A percentile compares a stretch with the other conserved stretches of the same genome.
Evolutionary conservation across 2,888 invertebrate genomes (phyloP).

Genomic region (Troilus luridus): DNA sequence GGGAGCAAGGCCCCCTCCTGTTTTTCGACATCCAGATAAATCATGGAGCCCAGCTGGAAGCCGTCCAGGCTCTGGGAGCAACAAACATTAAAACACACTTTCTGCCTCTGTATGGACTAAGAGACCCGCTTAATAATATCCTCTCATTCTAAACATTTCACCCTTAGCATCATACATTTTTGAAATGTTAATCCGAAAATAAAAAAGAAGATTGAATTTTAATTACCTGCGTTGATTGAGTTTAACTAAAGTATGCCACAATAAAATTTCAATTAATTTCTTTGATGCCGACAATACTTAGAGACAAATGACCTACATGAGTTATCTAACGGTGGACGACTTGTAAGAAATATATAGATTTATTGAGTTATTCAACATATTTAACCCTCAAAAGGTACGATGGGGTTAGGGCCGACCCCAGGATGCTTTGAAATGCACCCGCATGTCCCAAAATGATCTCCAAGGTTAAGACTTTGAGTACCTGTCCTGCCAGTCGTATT

Average conservation of each 20-base stretch:
- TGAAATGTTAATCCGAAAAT: not conserved
- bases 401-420: too few species aligned
- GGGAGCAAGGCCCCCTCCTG: not conserved
- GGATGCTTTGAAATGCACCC: too few species aligned
- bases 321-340: too few species aligned
- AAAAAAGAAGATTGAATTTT: not conserved
- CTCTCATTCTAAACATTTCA: not conserved
- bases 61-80: not conserved
- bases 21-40: constrained; percentile 38
- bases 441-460: too few species aligned
- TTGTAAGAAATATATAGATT: too few species aligned
- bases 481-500: too few species aligned
- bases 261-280: not conserved
- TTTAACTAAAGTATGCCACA: not conserved
- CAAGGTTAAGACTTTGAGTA: too few species aligned
- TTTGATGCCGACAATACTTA: not conserved
- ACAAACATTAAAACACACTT: constrained; percentile 42
- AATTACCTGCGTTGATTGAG: not conserved
- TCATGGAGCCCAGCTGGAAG: constrained; percentile 46
- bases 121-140: not conserved
- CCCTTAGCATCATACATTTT: not conserved
- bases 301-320: too few species aligned
- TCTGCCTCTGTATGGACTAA: not conserved
- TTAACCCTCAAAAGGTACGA: too few species aligned
- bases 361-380: too few species aligned